Conservation (phyloP, 2,113 vertebrate species). For the Osmerus mordax region DNA sequence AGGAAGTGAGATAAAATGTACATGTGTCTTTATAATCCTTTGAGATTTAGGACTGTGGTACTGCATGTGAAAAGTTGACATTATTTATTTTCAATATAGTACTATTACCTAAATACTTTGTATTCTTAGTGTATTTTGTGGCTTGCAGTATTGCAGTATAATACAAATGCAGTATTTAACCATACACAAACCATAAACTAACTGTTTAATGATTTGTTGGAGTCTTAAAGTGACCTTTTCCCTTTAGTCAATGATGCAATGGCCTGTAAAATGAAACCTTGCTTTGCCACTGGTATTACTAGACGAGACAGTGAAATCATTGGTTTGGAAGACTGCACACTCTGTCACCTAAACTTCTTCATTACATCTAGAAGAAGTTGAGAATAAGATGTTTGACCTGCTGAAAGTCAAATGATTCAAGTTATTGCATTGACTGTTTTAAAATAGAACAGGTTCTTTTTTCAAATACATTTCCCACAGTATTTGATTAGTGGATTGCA, state of each 20-base stretch:
- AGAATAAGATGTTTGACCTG: background rate
- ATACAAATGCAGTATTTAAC: too few species aligned
- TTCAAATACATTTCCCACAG: too few species aligned
- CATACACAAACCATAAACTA: background rate
- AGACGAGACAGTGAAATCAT: background rate
- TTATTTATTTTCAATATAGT: too few species aligned
- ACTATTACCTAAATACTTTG: too few species aligned
- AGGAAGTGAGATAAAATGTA: background rate
- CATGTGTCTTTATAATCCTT: too few species aligned
- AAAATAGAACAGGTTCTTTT: too few species aligned
- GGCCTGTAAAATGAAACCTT: slow-evolving; percentile 18
- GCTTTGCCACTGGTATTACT: slow-evolving; percentile 1
- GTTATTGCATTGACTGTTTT: too few species aligned
- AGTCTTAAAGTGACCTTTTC: slow-evolving; percentile 13
- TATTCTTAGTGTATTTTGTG: too few species aligned
- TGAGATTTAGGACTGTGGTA: slow-evolving; percentile 1
- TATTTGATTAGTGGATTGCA: too few species aligned
- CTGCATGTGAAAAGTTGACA: background rate
- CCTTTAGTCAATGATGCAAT: slow-evolving; percentile 13
- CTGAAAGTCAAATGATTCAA: too few species aligned
- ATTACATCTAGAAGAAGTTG: slow-evolving; percentile 7
- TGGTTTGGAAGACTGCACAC: background rate
- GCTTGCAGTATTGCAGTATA: too few species aligned
- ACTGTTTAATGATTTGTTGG: background rate
- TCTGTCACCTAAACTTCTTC: slow-evolving; percentile 7